Evolutionary conservation across 1,140 invertebrate species (phyloP).

Genomic region (Apis cerana): DNA sequence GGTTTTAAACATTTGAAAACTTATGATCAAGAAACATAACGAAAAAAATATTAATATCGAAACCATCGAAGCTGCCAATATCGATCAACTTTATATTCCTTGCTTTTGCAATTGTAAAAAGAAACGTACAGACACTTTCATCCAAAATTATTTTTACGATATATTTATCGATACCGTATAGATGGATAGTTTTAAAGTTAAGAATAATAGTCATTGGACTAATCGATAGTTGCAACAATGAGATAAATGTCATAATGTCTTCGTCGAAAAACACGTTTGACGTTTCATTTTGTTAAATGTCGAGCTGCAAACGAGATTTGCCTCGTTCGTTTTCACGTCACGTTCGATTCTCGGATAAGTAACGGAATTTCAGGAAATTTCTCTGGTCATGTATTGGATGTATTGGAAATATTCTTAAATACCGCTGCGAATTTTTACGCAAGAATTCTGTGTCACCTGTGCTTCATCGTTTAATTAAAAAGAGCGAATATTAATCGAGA

Average conservation of each 20-base stretch:
- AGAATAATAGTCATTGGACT: background rate
- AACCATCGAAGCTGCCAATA: too few relatives aligned
- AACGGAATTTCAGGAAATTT: background rate
- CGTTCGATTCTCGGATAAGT: background rate
- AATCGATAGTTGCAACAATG: background rate
- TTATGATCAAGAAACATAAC: too few relatives aligned
- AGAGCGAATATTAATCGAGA: too few relatives aligned
- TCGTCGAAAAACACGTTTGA: background rate
- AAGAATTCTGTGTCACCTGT: background rate
- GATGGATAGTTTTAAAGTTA: too few relatives aligned
- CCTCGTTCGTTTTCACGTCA: background rate
- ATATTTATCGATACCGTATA: too few relatives aligned
- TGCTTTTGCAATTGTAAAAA: too few relatives aligned
- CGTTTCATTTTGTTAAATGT: constrained; percentile 19
- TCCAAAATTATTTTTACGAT: too few relatives aligned
- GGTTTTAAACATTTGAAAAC: too few relatives aligned
- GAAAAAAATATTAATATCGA: too few relatives aligned
- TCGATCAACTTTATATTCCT: too few relatives aligned
- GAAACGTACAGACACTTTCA: too few relatives aligned
- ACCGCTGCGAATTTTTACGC: background rate
- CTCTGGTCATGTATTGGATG: too few relatives aligned
- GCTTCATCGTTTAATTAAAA: background rate
- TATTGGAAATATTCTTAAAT: background rate
- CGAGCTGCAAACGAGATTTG: constrained; percentile 1
- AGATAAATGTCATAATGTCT: background rate